These are phyloP conservation scores for Kradibia gibbosae DNA, from an alignment of 1,140 invertebrate species.

Conservation along the genomic window DNA sequence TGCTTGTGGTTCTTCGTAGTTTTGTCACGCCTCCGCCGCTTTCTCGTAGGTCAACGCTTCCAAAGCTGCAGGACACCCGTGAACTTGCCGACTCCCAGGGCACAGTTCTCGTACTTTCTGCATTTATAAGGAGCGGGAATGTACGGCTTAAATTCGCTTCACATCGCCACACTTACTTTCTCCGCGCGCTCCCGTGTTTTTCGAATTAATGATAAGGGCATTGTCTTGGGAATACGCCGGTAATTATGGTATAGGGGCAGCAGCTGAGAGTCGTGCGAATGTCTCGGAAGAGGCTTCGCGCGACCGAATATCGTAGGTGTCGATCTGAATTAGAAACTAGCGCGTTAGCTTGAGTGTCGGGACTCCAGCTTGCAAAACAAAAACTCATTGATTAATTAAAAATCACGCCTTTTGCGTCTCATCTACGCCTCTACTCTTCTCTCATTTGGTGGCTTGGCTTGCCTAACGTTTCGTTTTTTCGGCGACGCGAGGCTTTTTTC, in stretches of 20 bases:
- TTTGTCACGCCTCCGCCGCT: constrained; percentile 42
- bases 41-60: constrained; percentile 34
- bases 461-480: constrained; percentile 1
- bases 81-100: constrained; percentile 25
- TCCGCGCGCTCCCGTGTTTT: constrained; percentile 40
- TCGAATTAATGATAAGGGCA: constrained; percentile 44
- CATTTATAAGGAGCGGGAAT: constrained; percentile 24
- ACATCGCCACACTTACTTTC: constrained; percentile 48
- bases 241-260: constrained; percentile 26
- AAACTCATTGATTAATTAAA: constrained; percentile 29
- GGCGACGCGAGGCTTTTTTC: background rate
- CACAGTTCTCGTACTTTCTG: background rate
- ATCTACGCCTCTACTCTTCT: background rate
- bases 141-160: constrained; percentile 3
- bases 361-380: background rate
- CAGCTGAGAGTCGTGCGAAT: constrained; percentile 28
- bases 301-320: constrained; percentile 31
- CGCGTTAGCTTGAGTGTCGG: constrained; percentile 32
- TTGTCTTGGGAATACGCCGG: constrained; percentile 36
- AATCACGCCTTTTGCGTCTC: background rate
- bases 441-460: constrained; percentile 19
- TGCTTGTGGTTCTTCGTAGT: constrained; percentile 44
- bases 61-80: constrained; percentile 24
- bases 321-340: constrained; percentile 43
- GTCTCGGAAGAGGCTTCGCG: constrained; percentile 26